Conservation (phyloP, 2,888 invertebrate genomes). For the Scaptomyza flava region DNA sequence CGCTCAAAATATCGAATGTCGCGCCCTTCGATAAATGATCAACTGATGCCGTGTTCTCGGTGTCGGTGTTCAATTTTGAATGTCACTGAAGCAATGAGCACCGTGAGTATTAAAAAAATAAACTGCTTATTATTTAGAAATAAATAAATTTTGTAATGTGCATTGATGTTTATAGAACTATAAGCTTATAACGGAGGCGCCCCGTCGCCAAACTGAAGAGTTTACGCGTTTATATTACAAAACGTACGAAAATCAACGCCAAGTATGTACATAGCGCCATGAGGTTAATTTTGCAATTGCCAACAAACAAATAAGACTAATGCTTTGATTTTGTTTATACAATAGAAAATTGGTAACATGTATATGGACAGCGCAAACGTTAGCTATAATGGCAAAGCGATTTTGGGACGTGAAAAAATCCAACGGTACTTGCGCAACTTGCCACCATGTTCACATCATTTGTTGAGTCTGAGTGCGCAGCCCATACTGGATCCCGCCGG, state of each 20-base stretch:
- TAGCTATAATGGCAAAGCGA: slow-evolving; percentile 96
- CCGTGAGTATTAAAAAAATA: neutral
- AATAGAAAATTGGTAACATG: slow-evolving; percentile 90
- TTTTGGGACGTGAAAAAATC: slow-evolving; percentile 91
- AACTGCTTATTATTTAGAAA: neutral
- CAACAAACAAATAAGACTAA: neutral
- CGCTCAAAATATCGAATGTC: neutral
- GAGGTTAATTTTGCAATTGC: neutral
- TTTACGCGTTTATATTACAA: slow-evolving; percentile 96
- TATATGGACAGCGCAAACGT: slow-evolving; percentile 94
- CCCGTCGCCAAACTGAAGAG: slow-evolving; percentile 85
- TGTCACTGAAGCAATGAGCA: neutral
- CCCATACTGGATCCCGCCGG: slow-evolving; percentile 92
- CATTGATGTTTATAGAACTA: neutral
- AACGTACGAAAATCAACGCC: slow-evolving; percentile 93
- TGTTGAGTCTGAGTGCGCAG: slow-evolving; percentile 94
- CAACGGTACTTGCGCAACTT: slow-evolving; percentile 93
- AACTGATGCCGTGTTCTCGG: neutral
- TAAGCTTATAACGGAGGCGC: neutral
- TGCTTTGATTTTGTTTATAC: slow-evolving; percentile 48
- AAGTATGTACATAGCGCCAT: slow-evolving; percentile 85
- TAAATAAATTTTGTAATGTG: neutral
- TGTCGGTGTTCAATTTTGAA: neutral
- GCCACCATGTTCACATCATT: slow-evolving; percentile 91
- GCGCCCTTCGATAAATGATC: neutral